Evolutionary conservation across 2,888 invertebrate genomes (phyloP), one percentile per base, ranked within the genome.

Genomic region (Lasioglossum zephyrum): DNA sequence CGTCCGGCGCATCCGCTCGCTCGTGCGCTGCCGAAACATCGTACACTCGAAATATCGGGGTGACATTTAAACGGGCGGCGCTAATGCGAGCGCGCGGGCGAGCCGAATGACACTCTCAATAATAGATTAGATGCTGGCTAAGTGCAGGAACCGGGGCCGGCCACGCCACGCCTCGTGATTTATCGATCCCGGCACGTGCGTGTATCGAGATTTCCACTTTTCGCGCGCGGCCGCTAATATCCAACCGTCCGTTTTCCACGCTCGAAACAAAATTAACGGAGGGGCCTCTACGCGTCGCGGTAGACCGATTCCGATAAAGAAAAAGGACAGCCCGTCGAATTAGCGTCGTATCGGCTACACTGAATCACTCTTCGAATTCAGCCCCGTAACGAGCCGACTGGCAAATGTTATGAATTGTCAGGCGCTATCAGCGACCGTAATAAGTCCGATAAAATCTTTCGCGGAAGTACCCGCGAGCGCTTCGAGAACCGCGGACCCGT

Each of bases 121-220:
- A 94, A 94, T 94, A 94, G 94, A 94, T 94, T 93, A 93, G 93
- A 94, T 91, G 92, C 91, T 88, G 92, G 92, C 92, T 94, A 94
- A 94, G 94, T 94, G 94, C 94, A 93, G 88, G 89, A 88, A 87
- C 89, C 89, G 36, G 82, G 84, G 16, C 80, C 78, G 80, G 63
- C 78, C 79, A 57, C 87, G 82, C 87, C 87, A 85, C 87, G 87
- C 88, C 89, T 88, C 86, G 88, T 93, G 93, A 94, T 94, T 94
- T 94, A 94, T 94, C 90, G 94, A 93, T 92, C 89, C 90, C 89
- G 91, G 91, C 91, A 91, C 91, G 92, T 91, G 93, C 92, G 90
- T 81, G 88, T 92, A 93, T 92, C 92, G 91, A 92, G 93, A 91
- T 92, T 92, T 92, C 83, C 91, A 92, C 91, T 92, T 92, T 90